Evolutionary conservation across 2,113 vertebrate genomes (phyloP), one percentile per base, ranked within the genome.

Genomic region (Lamprotornis superbus): DNA sequence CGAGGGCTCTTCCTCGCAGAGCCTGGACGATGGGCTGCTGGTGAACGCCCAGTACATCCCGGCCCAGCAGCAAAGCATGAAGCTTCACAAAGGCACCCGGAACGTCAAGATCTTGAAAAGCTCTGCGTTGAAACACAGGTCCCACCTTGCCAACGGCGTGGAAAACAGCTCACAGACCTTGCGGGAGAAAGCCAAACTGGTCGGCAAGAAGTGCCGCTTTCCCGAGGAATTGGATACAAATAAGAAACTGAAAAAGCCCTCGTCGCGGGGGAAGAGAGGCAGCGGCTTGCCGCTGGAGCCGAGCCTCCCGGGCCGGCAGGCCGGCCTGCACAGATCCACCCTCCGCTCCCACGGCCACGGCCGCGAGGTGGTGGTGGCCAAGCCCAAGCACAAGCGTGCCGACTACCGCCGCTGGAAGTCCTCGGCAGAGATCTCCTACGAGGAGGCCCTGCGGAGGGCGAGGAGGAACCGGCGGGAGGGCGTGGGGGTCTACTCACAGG

Each of bases 351-450:
- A 98, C 0, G 98, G 98, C 21, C 98, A 98, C 1, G 95, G 98
- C 69, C 97, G 98, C 21, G 98, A 99, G 9, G 96, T 97, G 0
- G 98, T 99, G 27, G 97, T 99, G 67, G 98, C 98, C 90, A 99
- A 99, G 74, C 99, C 98, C 3, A 99, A 98, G 75, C 97, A 99
- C 97, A 99, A 99, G 94, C 98, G 98, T 7, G 98, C 95, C 0
- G 98, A 99, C 83, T 98, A 98, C 92, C 98, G 98, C 20, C 97
- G 98, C 13, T 98, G 98, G 96, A 97, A 98, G 68, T 97, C 98
- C 0, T 97, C 98, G 0, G 97, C 97, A 0, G 99, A 99, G 97
- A 89, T 98, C 3, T 98, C 98, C 4, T 98, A 98, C 0, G 98
- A 99, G 39, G 98, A 99, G 85, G 98, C 98, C 3, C 95, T 98